Evolutionary conservation across 2,888 invertebrate species (phyloP).

Genomic region (Isotomurus palustris): DNA sequence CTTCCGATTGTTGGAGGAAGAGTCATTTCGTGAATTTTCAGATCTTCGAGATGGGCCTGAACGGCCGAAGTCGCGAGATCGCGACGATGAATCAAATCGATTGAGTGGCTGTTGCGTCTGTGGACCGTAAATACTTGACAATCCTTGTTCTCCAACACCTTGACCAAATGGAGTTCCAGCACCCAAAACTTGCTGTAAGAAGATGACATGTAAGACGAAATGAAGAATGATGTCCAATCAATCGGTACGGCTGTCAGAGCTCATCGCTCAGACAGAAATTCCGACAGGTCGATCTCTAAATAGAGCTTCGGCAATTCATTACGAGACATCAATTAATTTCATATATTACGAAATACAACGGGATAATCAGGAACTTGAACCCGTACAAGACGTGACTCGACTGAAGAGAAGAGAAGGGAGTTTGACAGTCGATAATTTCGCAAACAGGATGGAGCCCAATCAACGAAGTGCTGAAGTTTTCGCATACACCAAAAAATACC

Average conservation of each 20-base stretch:
- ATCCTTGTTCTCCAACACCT: constrained; percentile 6
- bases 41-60: too few species aligned
- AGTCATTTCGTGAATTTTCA: not conserved
- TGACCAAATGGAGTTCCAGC: not conserved
- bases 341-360: too few species aligned
- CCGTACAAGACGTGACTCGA: too few species aligned
- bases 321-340: too few species aligned
- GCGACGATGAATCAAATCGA: not conserved
- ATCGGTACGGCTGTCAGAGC: not conserved
- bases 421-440: too few species aligned
- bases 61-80: not conserved
- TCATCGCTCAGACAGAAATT: not conserved
- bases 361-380: too few species aligned
- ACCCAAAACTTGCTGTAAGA: not conserved
- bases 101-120: constrained; percentile 9
- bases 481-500: too few species aligned
- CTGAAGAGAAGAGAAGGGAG: too few species aligned
- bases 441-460: too few species aligned
- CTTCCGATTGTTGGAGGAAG: constrained; percentile 7
- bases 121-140: constrained; percentile 4
- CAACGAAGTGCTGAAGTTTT: too few species aligned
- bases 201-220: not conserved
- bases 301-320: too few species aligned
- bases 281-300: too few species aligned
- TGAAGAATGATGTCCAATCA: not conserved